Percentiles rank a stretch among this genome's conserved stretches.
Conservation (phyloP, 2,888 invertebrate species). For the Sialis lutaria region DNA sequence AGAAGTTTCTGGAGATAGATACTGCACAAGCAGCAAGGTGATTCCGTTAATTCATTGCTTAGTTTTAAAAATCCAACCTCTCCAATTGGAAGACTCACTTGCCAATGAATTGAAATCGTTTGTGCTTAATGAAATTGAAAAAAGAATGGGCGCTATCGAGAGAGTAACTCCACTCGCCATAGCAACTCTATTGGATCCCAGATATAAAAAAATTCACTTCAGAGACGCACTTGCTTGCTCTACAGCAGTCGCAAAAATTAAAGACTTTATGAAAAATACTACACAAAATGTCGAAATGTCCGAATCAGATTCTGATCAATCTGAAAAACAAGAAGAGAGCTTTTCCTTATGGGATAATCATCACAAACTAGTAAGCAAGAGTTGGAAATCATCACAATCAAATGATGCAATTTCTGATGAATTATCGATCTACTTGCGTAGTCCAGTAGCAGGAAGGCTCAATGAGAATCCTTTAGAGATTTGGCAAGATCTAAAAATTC, state of each 20-base stretch:
- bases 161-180: slow-evolving; percentile 7
- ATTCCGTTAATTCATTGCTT: slow-evolving; percentile 9
- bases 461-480: no score
- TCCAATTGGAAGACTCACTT: slow-evolving; percentile 8
- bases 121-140: slow-evolving; percentile 8
- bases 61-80: slow-evolving; percentile 8
- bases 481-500: no score
- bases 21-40: slow-evolving; percentile 8
- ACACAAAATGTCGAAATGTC: slow-evolving; percentile 1
- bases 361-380: no score
- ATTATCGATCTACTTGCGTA: no score
- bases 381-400: no score
- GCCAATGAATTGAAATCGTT: slow-evolving; percentile 9
- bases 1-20: slow-evolving; percentile 18
- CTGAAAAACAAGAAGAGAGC: slow-evolving; percentile 5
- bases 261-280: slow-evolving; percentile 3
- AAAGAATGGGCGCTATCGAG: slow-evolving; percentile 12
- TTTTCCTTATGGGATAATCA: slow-evolving; percentile 2
- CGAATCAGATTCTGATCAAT: slow-evolving; percentile 8
- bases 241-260: no score
- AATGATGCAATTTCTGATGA: no score
- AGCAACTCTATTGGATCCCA: slow-evolving; percentile 12
- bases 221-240: no score
- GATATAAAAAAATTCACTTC: slow-evolving; percentile 7
- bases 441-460: no score